phyloP scores from a whole-genome alignment of 2,888 invertebrate species.

The Augiades crinisus region DNA sequence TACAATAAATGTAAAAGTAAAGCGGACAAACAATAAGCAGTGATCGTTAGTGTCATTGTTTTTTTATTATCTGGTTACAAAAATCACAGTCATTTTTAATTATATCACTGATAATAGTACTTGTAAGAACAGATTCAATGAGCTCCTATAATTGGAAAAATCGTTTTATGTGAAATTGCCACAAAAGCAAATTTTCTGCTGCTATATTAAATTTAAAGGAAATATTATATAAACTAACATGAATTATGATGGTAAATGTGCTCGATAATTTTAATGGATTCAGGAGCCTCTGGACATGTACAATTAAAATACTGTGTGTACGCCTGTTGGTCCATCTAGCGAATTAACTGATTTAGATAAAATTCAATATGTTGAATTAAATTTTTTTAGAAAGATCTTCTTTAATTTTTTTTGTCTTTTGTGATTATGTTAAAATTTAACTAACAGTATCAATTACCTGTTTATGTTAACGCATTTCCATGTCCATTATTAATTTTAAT shows the following conservation, averaged over 20 bases:
- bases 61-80: too few relatives aligned
- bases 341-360: conserved; percentile 21
- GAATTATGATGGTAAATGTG: neutral
- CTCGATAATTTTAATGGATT: conserved; percentile 1
- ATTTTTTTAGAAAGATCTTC: conserved; percentile 19
- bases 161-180: neutral
- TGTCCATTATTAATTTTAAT: too few relatives aligned
- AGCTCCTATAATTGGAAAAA: neutral
- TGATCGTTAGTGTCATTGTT: too few relatives aligned
- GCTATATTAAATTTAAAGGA: neutral
- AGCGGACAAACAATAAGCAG: neutral
- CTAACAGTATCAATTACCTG: neutral
- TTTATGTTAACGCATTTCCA: neutral
- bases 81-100: too few relatives aligned
- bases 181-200: neutral
- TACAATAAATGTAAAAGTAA: neutral
- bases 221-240: neutral
- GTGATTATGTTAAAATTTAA: neutral
- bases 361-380: conserved; percentile 27
- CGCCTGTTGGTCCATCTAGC: conserved; percentile 21
- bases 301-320: conserved; percentile 16
- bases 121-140: neutral
- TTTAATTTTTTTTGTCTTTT: conserved; percentile 10
- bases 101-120: neutral
- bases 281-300: conserved; percentile 2